phyloP scores from a whole-genome alignment of 2,797 vertebrate genomes.

The Channa striata region DNA sequence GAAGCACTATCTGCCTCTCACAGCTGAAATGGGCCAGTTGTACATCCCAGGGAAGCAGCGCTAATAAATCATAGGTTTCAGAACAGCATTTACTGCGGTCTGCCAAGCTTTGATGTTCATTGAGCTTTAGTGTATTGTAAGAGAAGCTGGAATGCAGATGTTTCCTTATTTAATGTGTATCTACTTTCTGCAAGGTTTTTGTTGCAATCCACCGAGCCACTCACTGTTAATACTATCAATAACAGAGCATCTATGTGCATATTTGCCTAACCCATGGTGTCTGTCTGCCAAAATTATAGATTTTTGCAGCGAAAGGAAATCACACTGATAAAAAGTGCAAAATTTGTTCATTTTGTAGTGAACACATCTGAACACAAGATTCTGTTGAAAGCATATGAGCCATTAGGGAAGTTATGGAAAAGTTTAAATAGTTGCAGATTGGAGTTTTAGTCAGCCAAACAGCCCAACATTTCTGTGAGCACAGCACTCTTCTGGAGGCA shows the following conservation, averaged over 20 bases:
- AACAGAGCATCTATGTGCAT: slow-evolving; percentile 50
- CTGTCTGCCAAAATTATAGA: slow-evolving; percentile 50
- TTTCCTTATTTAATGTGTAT: slow-evolving; percentile 72
- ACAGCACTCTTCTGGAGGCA: not conserved
- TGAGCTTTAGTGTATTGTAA: slow-evolving; percentile 57
- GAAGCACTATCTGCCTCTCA: slow-evolving; percentile 35
- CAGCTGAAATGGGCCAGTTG: slow-evolving; percentile 21
- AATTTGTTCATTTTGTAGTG: not conserved
- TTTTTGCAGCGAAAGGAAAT: slow-evolving; percentile 60
- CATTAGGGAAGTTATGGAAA: slow-evolving; percentile 35
- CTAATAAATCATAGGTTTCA: slow-evolving; percentile 72
- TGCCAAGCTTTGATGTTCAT: slow-evolving; percentile 72
- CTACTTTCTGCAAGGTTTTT: slow-evolving; percentile 60
- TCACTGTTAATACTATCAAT: slow-evolving; percentile 43
- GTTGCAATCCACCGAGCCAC: slow-evolving; percentile 65
- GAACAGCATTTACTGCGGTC: slow-evolving; percentile 62
- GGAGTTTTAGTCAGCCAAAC: slow-evolving; percentile 23
- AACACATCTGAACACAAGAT: slow-evolving; percentile 29
- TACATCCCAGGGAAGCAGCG: slow-evolving; percentile 46
- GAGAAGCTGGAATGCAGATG: slow-evolving; percentile 65
- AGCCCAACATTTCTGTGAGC: slow-evolving; percentile 9
- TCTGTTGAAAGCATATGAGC: slow-evolving; percentile 15
- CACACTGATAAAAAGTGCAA: not conserved
- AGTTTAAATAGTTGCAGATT: slow-evolving; percentile 38
- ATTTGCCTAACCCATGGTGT: slow-evolving; percentile 54